Evolutionary conservation across 2,888 invertebrate genomes (phyloP).

Genomic region (Drosophila vallismaia): DNA sequence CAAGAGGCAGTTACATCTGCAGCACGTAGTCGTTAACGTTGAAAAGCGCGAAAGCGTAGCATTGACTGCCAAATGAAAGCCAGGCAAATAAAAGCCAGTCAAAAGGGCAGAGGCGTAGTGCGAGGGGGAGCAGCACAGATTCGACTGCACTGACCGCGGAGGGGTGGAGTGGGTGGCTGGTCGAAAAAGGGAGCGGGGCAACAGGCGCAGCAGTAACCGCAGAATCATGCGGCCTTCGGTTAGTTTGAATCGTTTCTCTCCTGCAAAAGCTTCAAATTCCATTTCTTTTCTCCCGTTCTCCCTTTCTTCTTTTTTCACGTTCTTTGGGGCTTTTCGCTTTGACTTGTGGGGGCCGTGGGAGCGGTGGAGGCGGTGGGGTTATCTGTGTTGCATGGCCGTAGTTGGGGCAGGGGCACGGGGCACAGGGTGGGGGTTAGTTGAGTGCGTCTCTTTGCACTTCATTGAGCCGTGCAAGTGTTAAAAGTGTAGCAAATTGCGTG

Average conservation of each 20-base stretch:
- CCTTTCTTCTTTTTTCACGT: background rate
- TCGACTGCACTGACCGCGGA: conserved; percentile 46
- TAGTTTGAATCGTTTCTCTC: conserved; percentile 54
- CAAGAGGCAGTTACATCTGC: conserved; percentile 70
- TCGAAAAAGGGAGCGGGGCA: background rate
- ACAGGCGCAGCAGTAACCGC: conserved; percentile 45
- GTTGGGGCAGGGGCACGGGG: background rate
- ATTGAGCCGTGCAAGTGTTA: conserved; percentile 76
- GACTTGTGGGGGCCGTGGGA: conserved; percentile 13
- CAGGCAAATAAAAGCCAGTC: conserved; percentile 56
- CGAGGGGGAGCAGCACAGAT: conserved; percentile 19
- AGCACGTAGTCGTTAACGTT: conserved; percentile 60
- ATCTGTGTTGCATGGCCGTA: conserved; percentile 5
- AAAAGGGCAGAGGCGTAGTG: conserved; percentile 34
- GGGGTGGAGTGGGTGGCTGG: conserved; percentile 3
- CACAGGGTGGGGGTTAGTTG: conserved; percentile 37
- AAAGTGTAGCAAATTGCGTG: conserved; percentile 76
- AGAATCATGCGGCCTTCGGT: conserved; percentile 67
- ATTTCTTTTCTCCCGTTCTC: conserved; percentile 49
- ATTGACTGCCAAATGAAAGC: conserved; percentile 62
- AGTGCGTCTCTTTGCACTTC: conserved; percentile 66
- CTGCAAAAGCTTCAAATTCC: conserved; percentile 58
- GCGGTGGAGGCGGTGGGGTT: background rate
- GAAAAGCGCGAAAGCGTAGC: conserved; percentile 73
- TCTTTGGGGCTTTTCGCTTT: conserved; percentile 4